These are phyloP conservation scores for Campoplex capitator DNA, from an alignment of 2,888 invertebrate species.

Conservation along the genomic window DNA sequence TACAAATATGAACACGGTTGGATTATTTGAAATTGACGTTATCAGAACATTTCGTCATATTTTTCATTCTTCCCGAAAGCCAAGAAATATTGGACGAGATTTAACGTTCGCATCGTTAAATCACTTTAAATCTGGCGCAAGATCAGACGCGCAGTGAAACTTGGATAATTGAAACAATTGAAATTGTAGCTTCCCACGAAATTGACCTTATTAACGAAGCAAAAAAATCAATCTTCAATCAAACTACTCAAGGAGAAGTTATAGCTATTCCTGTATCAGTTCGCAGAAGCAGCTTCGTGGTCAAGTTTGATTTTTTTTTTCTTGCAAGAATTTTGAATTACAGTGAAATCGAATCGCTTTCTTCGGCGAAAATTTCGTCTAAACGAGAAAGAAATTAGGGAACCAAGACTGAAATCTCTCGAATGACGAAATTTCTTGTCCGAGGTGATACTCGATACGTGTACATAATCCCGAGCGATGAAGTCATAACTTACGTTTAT, in stretches of 20 bases:
- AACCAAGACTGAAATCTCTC: not conserved
- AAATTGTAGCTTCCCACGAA: conserved; percentile 10
- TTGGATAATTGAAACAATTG: conserved; percentile 1
- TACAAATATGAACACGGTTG: not conserved
- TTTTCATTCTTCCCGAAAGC: not conserved
- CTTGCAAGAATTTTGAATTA: not conserved
- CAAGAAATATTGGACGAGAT: not conserved
- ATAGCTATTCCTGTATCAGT: not conserved
- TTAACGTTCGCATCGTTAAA: not conserved
- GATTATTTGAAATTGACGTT: not conserved
- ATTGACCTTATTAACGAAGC: not conserved
- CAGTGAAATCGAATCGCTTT: not conserved
- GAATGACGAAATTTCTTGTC: not conserved
- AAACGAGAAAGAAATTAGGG: not conserved
- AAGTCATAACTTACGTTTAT: conserved; percentile 86
- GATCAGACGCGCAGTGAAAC: not conserved
- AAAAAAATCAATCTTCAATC: not conserved
- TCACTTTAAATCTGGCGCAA: conserved; percentile 2
- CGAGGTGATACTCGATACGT: not conserved
- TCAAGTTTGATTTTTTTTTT: not conserved
- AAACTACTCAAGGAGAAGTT: not conserved
- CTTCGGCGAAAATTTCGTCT: not conserved
- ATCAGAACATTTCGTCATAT: not conserved
- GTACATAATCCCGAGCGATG: not conserved
- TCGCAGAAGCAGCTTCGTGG: not conserved